Evolutionary conservation across 2,113 vertebrate genomes (phyloP), one percentile per base, ranked within the genome.

Genomic region (Formicarius rufipectus): DNA sequence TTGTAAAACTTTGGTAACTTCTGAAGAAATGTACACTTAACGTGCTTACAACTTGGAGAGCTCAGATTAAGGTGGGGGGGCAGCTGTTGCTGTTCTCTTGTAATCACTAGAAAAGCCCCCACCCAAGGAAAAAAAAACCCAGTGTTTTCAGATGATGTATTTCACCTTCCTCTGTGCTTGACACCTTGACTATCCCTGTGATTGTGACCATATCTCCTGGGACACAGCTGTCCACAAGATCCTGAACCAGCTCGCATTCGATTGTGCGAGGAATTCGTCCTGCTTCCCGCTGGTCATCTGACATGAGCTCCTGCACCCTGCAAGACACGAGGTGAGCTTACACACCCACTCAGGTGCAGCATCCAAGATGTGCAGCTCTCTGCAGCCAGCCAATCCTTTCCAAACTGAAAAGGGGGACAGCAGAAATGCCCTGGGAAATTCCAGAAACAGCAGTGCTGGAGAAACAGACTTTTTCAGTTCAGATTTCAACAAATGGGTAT

Each of bases 181-280:
- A 98, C n/a, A 99, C 99, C 97, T 99, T 98, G 47, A 99, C 99
- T 39, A 98, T 97, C 19, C 99, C 99, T 1, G 98, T 98, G 52
- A 99, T 69, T 3, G 99, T 99, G 40, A 99, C 98, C 4, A 98
- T 98, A 97, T 99, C 99, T 87, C 99, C 99, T 0, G 99, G 99
- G 31, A 99, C 99, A 83, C 99, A 99, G 97, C 99, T 99, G 97
- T 99, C 99, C 75, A 99, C 99, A 11, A 99, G 98, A 83, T 99
- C 99, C 8, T 99, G 98, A 68, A 98, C 97, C 89, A 99, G 98
- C 62, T 99, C 99, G 96, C 99, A 99, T 92, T 99, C 99, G 4
- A 99, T 98, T 3, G 99, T 99, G 67, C 99, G 98, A 8, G 99
- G 99, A 93, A 99, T 99, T 75, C 99, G 98, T 24, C 99, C 99